Conservation (phyloP, 2,113 vertebrate species). For the Dendropsophus ebraccatus region DNA sequence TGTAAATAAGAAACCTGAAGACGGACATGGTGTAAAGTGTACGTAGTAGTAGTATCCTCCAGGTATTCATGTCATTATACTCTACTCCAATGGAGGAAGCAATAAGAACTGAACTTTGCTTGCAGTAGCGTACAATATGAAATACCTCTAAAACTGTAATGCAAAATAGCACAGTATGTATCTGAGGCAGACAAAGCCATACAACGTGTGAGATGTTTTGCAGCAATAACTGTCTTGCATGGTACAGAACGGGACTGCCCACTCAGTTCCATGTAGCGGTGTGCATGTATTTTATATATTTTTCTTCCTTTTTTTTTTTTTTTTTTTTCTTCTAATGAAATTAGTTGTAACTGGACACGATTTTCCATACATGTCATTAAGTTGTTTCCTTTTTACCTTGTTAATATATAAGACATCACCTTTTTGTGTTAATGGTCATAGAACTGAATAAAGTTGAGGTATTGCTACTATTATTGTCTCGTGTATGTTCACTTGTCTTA, state of each 20-base stretch:
- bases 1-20: constrained; percentile 7
- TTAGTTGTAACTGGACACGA: background rate
- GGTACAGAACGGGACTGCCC: constrained; percentile 71
- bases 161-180: constrained; percentile 83
- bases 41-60: background rate
- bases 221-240: constrained; percentile 96
- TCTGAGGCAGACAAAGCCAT: constrained; percentile 88
- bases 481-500: background rate
- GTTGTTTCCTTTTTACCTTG: background rate
- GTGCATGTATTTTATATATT: background rate
- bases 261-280: background rate
- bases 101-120: constrained; percentile 63
- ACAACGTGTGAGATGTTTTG: constrained; percentile 84
- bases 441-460: constrained; percentile 5
- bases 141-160: constrained; percentile 87
- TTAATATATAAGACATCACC: background rate
- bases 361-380: background rate
- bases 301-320: too few relatives aligned
- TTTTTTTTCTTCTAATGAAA: background rate
- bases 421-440: constrained; percentile 19
- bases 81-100: constrained; percentile 45
- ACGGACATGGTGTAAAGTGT: background rate
- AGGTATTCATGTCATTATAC: constrained; percentile 12
- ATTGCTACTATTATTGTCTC: constrained; percentile 1
- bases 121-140: constrained; percentile 63